These are phyloP conservation scores for Oryctolagus cuniculus DNA, from an alignment of 2,113 vertebrate genomes.

Conservation along the genomic window DNA sequence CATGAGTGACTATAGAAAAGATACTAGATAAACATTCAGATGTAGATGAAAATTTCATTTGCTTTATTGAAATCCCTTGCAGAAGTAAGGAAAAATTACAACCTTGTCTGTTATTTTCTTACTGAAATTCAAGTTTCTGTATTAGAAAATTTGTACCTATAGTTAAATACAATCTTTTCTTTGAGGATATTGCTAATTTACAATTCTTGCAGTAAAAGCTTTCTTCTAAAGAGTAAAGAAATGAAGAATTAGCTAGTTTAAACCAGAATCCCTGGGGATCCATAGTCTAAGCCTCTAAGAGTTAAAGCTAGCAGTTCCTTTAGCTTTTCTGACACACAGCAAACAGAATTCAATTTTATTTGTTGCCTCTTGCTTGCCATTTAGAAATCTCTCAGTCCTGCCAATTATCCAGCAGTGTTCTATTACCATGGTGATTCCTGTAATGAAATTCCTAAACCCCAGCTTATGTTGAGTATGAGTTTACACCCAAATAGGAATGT, in stretches of 20 bases:
- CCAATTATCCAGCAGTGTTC: background rate
- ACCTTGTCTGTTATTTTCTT: background rate
- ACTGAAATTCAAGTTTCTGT: background rate
- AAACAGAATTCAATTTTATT: conserved; percentile 1
- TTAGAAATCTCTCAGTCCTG: conserved; percentile 37
- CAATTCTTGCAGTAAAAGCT: conserved; percentile 30
- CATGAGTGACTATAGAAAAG: conserved; percentile 14
- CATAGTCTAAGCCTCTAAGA: conserved; percentile 14
- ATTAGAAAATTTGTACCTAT: background rate
- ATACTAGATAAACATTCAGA: background rate
- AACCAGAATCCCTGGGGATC: background rate
- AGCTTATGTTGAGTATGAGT: conserved; percentile 5
- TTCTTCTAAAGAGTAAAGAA: conserved; percentile 21
- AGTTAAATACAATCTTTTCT: conserved; percentile 4
- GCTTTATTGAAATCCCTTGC: background rate
- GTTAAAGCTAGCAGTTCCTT: conserved; percentile 8
- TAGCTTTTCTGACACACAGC: background rate
- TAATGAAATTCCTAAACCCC: conserved; percentile 27
- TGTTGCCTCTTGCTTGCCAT: background rate
- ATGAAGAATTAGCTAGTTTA: conserved; percentile 3
- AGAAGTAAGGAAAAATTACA: background rate
- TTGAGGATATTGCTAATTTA: conserved; percentile 11
- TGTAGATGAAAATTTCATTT: background rate
- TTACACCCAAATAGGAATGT: background rate
- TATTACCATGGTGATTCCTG: background rate